Conservation (phyloP, 2,888 invertebrate genomes). For the Drosophila paranaensis region DNA sequence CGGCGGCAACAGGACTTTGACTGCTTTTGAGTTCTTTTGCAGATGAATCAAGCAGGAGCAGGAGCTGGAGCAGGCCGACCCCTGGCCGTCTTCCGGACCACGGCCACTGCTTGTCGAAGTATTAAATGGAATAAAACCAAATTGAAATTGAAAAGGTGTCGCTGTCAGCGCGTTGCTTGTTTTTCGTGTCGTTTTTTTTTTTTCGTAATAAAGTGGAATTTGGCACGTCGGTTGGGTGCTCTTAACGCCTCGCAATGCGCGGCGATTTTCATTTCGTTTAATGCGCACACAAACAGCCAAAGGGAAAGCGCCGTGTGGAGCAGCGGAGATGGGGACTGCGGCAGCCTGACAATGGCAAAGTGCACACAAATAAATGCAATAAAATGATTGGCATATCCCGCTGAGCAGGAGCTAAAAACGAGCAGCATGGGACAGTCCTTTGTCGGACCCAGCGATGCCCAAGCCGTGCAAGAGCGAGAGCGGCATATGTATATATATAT, state of each 20-base stretch:
- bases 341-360: constrained; percentile 70
- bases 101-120: constrained; percentile 41
- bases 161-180: constrained; percentile 53
- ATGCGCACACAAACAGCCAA: constrained; percentile 63
- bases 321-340: neutral
- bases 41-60: constrained; percentile 39
- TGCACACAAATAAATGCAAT: constrained; percentile 78
- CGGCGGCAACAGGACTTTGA: constrained; percentile 34
- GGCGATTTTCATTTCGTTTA: constrained; percentile 75
- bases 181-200: constrained; percentile 26
- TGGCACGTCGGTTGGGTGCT: constrained; percentile 71
- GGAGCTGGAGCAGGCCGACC: neutral
- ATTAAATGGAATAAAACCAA: constrained; percentile 76
- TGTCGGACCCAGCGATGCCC: constrained; percentile 12
- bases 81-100: neutral
- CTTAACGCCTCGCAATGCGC: constrained; percentile 66
- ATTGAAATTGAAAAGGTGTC: constrained; percentile 78
- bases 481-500: neutral
- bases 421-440: constrained; percentile 22
- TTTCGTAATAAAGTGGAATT: constrained; percentile 75
- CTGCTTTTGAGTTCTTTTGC: constrained; percentile 64
- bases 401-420: constrained; percentile 36
- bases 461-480: neutral
- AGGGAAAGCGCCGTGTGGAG: neutral
- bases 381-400: constrained; percentile 77